phyloP scores from a whole-genome alignment of 2,888 invertebrate species.

The Elmis aenea region DNA sequence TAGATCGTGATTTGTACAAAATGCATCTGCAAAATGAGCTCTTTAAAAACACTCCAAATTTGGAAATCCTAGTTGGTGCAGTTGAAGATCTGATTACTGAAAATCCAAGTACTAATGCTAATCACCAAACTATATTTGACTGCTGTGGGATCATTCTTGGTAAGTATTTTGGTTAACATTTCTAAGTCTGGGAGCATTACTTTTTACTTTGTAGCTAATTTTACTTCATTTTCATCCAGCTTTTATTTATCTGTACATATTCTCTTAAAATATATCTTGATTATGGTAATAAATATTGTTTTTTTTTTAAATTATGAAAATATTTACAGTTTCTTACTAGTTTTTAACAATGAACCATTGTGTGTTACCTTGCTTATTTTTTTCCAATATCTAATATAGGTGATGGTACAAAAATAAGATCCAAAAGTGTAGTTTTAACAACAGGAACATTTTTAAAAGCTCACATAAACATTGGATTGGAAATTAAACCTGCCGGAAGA shows the following conservation, averaged over 20 bases:
- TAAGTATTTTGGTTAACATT: constrained; percentile 34
- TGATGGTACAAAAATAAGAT: constrained; percentile 55
- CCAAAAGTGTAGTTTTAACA: constrained; percentile 70
- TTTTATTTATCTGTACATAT: too few species aligned
- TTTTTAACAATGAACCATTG: too few species aligned
- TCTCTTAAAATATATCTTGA: constrained; percentile 1
- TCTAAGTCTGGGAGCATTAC: too few species aligned
- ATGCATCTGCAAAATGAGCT: constrained; percentile 68
- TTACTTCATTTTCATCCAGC: constrained; percentile 3
- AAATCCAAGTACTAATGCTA: constrained; percentile 31
- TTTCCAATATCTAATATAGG: constrained; percentile 33
- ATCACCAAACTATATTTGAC: constrained; percentile 29
- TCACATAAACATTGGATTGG: constrained; percentile 76
- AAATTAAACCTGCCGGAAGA: constrained; percentile 71
- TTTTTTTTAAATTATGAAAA: too few species aligned
- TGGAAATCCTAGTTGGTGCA: constrained; percentile 63
- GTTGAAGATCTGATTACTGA: constrained; percentile 74
- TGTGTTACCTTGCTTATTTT: too few species aligned
- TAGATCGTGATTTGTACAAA: constrained; percentile 77
- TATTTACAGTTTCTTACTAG: too few species aligned
- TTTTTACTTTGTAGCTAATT: too few species aligned
- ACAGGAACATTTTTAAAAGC: constrained; percentile 87
- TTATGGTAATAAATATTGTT: too few species aligned
- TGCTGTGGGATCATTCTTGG: constrained; percentile 53
- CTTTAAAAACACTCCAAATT: constrained; percentile 54